Conservation (phyloP, 1,140 invertebrate genomes). For the Brachionus paranguensis region DNA sequence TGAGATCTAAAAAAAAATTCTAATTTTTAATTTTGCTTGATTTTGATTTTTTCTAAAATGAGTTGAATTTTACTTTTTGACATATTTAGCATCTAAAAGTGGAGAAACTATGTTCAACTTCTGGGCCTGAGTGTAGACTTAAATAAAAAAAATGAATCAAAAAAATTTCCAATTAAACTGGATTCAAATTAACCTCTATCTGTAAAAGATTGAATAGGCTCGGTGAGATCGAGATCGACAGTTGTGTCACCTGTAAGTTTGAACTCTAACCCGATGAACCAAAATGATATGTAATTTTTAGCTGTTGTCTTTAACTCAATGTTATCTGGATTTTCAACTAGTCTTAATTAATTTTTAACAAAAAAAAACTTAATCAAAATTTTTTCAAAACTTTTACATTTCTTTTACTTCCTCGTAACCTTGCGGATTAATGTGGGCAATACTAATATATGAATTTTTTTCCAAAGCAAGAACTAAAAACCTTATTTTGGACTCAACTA, state of each 20-base stretch:
- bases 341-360: background rate
- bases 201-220: conserved; percentile 25
- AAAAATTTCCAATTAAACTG: background rate
- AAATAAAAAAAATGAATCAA: background rate
- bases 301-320: background rate
- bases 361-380: background rate
- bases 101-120: conserved; percentile 24
- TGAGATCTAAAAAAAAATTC: background rate
- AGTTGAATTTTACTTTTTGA: background rate
- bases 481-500: conserved; percentile 92
- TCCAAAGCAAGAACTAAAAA: conserved; percentile 85
- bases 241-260: background rate
- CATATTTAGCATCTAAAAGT: conserved; percentile 28
- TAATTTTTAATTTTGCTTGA: background rate
- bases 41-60: background rate
- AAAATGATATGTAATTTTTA: conserved; percentile 14
- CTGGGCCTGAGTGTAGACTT: conserved; percentile 35
- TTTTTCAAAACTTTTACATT: background rate
- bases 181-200: conserved; percentile 17
- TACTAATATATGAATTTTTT: conserved; percentile 76
- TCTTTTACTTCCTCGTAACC: conserved; percentile 33
- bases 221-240: conserved; percentile 33
- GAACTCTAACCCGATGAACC: conserved; percentile 36
- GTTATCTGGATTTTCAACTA: background rate
- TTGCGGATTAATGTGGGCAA: conserved; percentile 87